A percentile compares a stretch with the other conserved stretches of the same genome.
phyloP scores from a whole-genome alignment of 2,797 vertebrate genomes.

The Eidolon dupreanum region DNA sequence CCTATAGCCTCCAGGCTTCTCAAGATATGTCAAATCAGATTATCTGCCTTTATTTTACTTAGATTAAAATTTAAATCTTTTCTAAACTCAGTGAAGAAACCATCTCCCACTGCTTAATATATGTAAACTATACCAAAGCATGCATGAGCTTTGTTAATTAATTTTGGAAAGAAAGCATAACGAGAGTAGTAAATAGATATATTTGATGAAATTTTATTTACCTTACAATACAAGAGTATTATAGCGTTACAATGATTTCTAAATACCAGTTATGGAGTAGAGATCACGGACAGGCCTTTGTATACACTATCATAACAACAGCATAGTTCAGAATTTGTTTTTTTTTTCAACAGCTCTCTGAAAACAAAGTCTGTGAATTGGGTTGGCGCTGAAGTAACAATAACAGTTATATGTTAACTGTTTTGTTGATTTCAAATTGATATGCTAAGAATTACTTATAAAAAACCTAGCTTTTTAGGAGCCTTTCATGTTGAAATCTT shows the following conservation, averaged over 20 bases:
- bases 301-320: background rate
- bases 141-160: background rate
- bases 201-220: constrained; percentile 25
- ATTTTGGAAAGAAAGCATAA: constrained; percentile 5
- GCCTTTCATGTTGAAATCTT: constrained; percentile 50
- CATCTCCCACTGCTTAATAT: constrained; percentile 41
- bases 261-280: background rate
- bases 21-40: constrained; percentile 75
- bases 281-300: background rate
- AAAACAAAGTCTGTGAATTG: background rate
- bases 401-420: constrained; percentile 35
- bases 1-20: constrained; percentile 68
- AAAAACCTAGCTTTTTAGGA: constrained; percentile 31
- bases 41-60: constrained; percentile 68
- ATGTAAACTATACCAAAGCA: constrained; percentile 31
- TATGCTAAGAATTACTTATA: constrained; percentile 50
- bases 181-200: background rate
- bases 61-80: constrained; percentile 76
- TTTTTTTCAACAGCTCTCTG: background rate
- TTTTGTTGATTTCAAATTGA: constrained; percentile 50
- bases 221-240: background rate
- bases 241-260: constrained; percentile 28
- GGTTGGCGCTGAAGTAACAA: background rate
- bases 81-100: constrained; percentile 62
- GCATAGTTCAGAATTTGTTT: constrained; percentile 48